These are phyloP conservation scores for Galeopsomyia nigrocyanea DNA, from an alignment of 2,888 invertebrate genomes.

Conservation along the genomic window DNA sequence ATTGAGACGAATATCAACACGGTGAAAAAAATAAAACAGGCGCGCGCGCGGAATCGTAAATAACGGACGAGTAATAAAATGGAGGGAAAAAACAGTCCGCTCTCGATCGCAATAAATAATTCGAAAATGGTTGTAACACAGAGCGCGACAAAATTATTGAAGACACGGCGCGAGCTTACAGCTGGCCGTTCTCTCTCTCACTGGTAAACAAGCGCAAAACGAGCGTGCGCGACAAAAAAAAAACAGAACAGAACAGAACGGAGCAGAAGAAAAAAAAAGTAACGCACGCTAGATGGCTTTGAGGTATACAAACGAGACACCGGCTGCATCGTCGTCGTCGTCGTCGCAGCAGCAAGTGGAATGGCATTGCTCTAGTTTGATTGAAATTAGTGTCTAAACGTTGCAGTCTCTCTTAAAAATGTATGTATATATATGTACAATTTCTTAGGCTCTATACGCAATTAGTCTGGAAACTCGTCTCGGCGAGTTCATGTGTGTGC, in stretches of 20 bases:
- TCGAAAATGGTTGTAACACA: slow-evolving; percentile 13
- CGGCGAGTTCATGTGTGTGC: no score
- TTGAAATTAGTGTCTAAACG: slow-evolving; percentile 42
- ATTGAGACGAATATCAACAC: slow-evolving; percentile 25
- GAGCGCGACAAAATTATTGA: slow-evolving; percentile 18
- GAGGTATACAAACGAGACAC: neutral
- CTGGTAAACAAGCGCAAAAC: neutral
- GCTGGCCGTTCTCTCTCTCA: neutral
- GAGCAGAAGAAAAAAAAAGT: neutral
- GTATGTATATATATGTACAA: slow-evolving; percentile 3
- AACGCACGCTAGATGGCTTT: neutral
- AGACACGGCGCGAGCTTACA: neutral
- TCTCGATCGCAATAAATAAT: slow-evolving; percentile 31
- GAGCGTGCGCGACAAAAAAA: neutral
- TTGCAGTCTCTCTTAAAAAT: neutral
- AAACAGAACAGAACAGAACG: neutral
- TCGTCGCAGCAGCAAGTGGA: slow-evolving; percentile 40
- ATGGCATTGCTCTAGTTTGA: slow-evolving; percentile 45
- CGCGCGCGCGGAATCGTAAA: no score
- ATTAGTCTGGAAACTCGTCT: neutral
- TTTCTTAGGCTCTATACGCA: neutral
- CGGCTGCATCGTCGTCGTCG: neutral
- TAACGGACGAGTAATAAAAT: slow-evolving; percentile 22
- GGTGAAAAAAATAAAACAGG: slow-evolving; percentile 25
- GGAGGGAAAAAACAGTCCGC: slow-evolving; percentile 11